A percentile compares a stretch with the other conserved stretches of the same genome.
Conservation (phyloP, 2,113 vertebrate genomes). For the Xenopus laevis region DNA sequence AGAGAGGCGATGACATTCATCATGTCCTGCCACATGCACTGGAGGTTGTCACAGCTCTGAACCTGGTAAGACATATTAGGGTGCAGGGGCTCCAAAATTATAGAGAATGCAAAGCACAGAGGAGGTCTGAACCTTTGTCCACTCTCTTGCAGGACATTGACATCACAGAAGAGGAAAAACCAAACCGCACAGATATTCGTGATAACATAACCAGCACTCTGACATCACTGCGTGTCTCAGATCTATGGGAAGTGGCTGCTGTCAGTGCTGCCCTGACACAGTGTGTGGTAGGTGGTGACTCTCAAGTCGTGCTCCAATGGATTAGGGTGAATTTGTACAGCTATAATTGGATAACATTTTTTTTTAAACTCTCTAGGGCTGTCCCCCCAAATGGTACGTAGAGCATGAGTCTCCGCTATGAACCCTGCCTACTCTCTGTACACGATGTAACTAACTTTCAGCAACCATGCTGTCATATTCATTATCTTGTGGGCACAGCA, state of each 20-base stretch:
- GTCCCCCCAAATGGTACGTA: too few species aligned
- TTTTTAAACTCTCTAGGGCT: too few species aligned
- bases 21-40: conserved; percentile 64
- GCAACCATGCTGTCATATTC: too few species aligned
- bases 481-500: too few species aligned
- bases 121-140: too few species aligned
- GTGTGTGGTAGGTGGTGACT: conserved; percentile 56
- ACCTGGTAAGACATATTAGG: conserved; percentile 57
- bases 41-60: conserved; percentile 65
- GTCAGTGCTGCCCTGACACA: conserved; percentile 65
- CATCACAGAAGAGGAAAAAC: conserved; percentile 44
- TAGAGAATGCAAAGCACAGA: too few species aligned
- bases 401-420: too few species aligned
- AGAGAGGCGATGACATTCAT: conserved; percentile 65
- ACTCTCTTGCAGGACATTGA: conserved; percentile 50
- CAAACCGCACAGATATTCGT: conserved; percentile 56
- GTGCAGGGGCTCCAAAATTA: too few species aligned
- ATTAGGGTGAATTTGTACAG: not conserved
- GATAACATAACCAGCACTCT: conserved; percentile 60
- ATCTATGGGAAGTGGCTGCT: conserved; percentile 61
- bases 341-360: too few species aligned
- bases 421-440: too few species aligned
- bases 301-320: too few species aligned
- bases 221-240: conserved; percentile 60
- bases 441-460: too few species aligned